Evolutionary conservation across 2,797 vertebrate species (phyloP), one percentile per base, ranked within the genome.

Genomic region (Botia almorhae): DNA sequence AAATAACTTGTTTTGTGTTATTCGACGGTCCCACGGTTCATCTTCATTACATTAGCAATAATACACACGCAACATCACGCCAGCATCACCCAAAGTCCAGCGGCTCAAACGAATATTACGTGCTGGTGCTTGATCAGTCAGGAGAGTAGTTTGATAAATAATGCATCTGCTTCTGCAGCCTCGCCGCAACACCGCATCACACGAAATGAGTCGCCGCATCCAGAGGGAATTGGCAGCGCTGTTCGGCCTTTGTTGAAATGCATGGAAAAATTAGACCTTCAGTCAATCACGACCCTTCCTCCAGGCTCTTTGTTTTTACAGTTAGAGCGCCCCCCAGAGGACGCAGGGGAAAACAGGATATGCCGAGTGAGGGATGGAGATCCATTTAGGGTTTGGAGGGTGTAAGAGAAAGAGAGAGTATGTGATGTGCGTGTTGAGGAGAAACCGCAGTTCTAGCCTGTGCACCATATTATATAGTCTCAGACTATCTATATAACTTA

Each of bases 381-480:
- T 60, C 16, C 58, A 48, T 76, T 69, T 36, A 69, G 51, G 1
- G 53, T 11, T 7, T 13, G n/a, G 16, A 23, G 76, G 67, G 50
- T 69, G 23, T 68, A 67, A 55, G 48, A 63, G 58, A 16, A n/a
- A 50, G 33, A 61, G 33, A 33, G 36, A 23, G 46, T 46, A 33
- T 69, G 79, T 76, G 65, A 81, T 77, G 69, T 81, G 83, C 63
- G 19, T 71, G 74, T 71, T 74, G 75, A 82, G 23, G 29, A 78
- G 68, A 86, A 55, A 60, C 36, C 16, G 64, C 60, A 79, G 86
- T 82, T 61, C 76, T 55, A 81, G 63, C 85, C 81, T 73, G 48
- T 83, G 88, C 83, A 70, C 77, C 87, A 60, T 85, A 87, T 88
- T 92, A 91, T 91, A 90, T 86, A 85, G 60, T 87, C 84, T 85